Evolutionary conservation across 92 coral and sea anemone species (phyloP), one percentile per base, ranked within the genome.

Genomic region (Epizoanthus ramosus): DNA sequence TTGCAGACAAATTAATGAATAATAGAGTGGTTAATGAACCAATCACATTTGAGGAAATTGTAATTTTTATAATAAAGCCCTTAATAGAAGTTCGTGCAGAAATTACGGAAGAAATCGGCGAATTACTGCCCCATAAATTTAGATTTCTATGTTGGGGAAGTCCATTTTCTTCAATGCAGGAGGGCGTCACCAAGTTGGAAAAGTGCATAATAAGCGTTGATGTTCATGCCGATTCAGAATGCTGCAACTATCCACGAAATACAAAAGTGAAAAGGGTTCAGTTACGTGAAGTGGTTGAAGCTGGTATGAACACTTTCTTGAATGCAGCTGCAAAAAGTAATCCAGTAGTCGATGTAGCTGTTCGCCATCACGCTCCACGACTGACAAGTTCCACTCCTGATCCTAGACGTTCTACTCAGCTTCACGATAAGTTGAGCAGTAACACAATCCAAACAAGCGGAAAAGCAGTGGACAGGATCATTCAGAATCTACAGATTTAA

Each of bases 401-500:
- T 5, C n/a, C n/a, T n/a, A 41, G 47, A 41, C 8, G 47, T 41
- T 41, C 47, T 41, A 8, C 47, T 41, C 47, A 41, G 47, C 8
- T 41, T 41, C 47, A 41, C 47, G 47, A 41, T 41, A 41, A 41
- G 47, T 41, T 41, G 47, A 41, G 47, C 47, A 41, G 47, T 41
- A 41, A 2, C 47, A 41, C 47, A 6, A 33, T 10, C 71, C 58
- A 80, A 61, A 19, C 23, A 7, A 68, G 57, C 57, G 85, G 58
- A 24, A 58, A 54, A 21, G 83, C 85, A 61, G 89, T 71, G 24
- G 79, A 86, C 53, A 85, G 81, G 65, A 67, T 86, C 57, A 80
- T 80, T 67, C 23, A 59, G 8, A 83, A 88, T 79, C 79, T 88
- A 64, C 74, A 41, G 91, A 88, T 7, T 66, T 77, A 28, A 79